These are phyloP conservation scores for Callaeas wilsoni DNA, from an alignment of 2,113 vertebrate genomes.

Conservation along the genomic window DNA sequence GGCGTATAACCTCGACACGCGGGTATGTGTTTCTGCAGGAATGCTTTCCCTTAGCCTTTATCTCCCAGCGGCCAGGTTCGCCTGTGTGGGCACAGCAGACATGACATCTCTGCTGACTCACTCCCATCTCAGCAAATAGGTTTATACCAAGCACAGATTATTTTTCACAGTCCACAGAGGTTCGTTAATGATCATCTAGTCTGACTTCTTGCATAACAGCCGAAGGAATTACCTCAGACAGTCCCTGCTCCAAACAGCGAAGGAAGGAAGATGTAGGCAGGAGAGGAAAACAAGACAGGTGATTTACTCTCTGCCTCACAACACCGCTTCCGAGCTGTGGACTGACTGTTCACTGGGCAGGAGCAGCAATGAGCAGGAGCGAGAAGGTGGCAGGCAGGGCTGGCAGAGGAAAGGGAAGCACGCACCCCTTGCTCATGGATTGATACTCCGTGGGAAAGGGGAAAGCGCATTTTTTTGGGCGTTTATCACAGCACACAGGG, in stretches of 20 bases:
- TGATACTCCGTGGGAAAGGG: accelerated
- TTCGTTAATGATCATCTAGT: not conserved
- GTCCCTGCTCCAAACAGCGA: not conserved
- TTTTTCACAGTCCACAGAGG: not conserved
- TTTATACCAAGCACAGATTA: not conserved
- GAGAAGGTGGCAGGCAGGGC: not conserved
- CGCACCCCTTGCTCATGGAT: not conserved
- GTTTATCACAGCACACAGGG: not conserved
- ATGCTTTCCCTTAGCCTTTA: not conserved
- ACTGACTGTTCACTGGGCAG: not conserved
- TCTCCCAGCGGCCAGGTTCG: not conserved
- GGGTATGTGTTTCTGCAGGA: conserved; percentile 72
- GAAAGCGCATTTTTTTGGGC: not conserved
- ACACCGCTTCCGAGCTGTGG: not conserved
- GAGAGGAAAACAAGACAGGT: not conserved
- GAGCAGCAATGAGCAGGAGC: not conserved
- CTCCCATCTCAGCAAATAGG: not conserved
- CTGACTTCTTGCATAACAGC: conserved; percentile 20
- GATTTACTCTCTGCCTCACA: not conserved
- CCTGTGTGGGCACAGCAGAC: not conserved
- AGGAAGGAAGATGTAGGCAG: not conserved
- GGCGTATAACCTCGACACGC: conserved; percentile 84
- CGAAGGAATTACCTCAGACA: not conserved
- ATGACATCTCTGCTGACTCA: conserved; percentile 38
- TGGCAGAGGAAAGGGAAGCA: not conserved